These are phyloP conservation scores for Sarcophaga peregrina DNA, from an alignment of 1,140 invertebrate genomes.

Conservation along the genomic window DNA sequence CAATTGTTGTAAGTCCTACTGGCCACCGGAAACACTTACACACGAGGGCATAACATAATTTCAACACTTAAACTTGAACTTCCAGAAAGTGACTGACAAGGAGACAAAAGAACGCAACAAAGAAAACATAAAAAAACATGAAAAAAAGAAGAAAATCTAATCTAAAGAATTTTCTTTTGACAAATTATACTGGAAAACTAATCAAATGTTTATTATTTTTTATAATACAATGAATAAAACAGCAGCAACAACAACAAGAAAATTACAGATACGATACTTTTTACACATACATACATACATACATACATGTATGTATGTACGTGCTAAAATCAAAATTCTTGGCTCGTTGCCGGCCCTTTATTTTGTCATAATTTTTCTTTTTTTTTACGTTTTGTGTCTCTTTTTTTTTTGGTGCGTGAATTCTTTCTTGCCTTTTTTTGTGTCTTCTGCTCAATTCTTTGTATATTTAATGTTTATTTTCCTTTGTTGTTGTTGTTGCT, in stretches of 20 bases:
- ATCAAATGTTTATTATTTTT: neutral
- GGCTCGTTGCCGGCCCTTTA: conserved; percentile 12
- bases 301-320: neutral
- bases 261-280: neutral
- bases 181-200: conserved; percentile 11
- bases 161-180: neutral
- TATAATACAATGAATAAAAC: neutral
- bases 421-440: no score
- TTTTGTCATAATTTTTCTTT: neutral
- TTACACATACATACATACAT: neutral
- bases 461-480: no score
- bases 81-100: neutral
- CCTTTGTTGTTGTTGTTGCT: no score
- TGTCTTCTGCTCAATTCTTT: neutral
- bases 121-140: neutral
- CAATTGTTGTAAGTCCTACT: neutral
- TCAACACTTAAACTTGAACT: conserved; percentile 9
- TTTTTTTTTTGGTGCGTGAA: neutral
- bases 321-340: neutral
- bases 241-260: neutral
- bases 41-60: neutral
- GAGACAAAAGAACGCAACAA: neutral
- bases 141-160: neutral
- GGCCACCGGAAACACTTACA: neutral
- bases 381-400: no score